Conservation (phyloP, 2,888 invertebrate genomes). For the Cosmia pyralina region DNA sequence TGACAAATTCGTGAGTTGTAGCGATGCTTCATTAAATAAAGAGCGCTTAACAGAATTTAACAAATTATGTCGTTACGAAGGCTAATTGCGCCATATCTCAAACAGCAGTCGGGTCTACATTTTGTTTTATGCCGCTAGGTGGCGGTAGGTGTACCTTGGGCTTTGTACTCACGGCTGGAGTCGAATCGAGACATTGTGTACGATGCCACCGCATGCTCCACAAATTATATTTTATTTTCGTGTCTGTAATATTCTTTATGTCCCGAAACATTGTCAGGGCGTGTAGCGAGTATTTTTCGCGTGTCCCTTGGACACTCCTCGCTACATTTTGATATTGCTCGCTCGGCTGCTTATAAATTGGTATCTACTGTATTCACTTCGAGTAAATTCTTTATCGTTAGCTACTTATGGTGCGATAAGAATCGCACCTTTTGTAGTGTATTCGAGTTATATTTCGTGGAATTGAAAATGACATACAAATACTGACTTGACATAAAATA, state of each 20-base stretch:
- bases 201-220: constrained; percentile 36
- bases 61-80: constrained; percentile 61
- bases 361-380: constrained; percentile 47
- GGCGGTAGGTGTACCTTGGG: constrained; percentile 50
- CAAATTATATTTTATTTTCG: constrained; percentile 62
- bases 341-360: constrained; percentile 42
- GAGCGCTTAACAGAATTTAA: constrained; percentile 60
- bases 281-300: constrained; percentile 48
- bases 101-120: constrained; percentile 41
- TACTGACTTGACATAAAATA: too few species aligned
- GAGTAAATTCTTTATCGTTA: constrained; percentile 56
- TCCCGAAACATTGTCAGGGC: constrained; percentile 41
- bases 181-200: constrained; percentile 52
- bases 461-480: neutral
- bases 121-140: constrained; percentile 49
- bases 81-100: constrained; percentile 63
- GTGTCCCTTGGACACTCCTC: constrained; percentile 38
- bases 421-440: constrained; percentile 13
- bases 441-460: neutral
- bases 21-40: constrained; percentile 59
- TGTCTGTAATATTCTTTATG: constrained; percentile 55
- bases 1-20: constrained; percentile 46
- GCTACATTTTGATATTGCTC: constrained; percentile 50
- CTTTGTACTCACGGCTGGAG: constrained; percentile 20
- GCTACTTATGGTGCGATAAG: constrained; percentile 41